Base-by-base conservation (phyloP, 2,888 invertebrate genomes). In the Pogonocherus hispidulus region DNA sequence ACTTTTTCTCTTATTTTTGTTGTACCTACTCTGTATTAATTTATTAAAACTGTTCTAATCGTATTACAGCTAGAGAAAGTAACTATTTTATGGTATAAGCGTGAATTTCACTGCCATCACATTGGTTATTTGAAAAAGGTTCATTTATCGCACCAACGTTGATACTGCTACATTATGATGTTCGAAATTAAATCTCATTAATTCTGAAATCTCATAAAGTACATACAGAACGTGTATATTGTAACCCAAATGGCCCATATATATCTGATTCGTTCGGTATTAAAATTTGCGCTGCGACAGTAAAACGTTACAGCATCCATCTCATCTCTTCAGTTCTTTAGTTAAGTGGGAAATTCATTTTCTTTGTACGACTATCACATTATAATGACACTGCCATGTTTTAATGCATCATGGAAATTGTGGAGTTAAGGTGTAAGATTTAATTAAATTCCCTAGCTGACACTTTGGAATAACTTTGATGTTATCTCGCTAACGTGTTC, bases 171-270 rank as follows among this genome's bases (percentile, higher is more conserved):
- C 60, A 62, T 62, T 37, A 51, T 23, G 51, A 62, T 60, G 69
- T 69, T 69, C 52, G 52, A 69, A 69, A 69, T 69, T 69, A 69
- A 69, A 69, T 22, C 57, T 66, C 66, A 69, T 69, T 63, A 69
- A 69, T 69, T 63, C 18, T 22, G 22, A 9, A n/a, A 14, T 37
- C 49, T n/a, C 49, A 62, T 62, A 62, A 62, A 62, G n/a, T 16
- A 62, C 49, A 27, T 22, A 18, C 20, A 22, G 23, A 14, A 16
- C 44, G 46, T 19, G 19, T 22, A 41, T 14, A 14, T 41, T 60
- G 47, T 32, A 19, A 47, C 49, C 60, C 16, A 44, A 37, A 62
- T 6, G 35, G 51, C 19, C 8, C 51, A 62, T 51, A 62, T n/a
- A n/a, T 62, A 62, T 62, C 51, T 51, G 60, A 51, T 19, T 62